phyloP scores from a whole-genome alignment of 2,888 invertebrate genomes.

The Phanerotoma sp. region DNA sequence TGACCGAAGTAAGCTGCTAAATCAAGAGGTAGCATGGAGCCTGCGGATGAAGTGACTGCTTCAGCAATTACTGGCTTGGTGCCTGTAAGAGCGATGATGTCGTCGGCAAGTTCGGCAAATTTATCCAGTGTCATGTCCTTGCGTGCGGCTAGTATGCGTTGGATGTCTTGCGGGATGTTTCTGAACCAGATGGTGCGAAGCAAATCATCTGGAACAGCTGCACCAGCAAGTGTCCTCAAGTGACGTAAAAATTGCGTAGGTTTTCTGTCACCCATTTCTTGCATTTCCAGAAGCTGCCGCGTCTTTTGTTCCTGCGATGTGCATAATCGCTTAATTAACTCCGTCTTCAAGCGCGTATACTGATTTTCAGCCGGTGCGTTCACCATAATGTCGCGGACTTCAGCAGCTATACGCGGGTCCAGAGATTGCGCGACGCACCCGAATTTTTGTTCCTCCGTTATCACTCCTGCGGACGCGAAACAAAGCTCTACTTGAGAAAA shows the following conservation, averaged over 20 bases:
- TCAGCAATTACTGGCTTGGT: too few species aligned
- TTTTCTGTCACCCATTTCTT: constrained; percentile 27
- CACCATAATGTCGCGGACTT: neutral
- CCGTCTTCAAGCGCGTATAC: neutral
- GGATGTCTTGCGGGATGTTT: neutral
- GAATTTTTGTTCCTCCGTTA: neutral
- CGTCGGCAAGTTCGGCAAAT: too few species aligned
- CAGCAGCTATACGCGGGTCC: neutral
- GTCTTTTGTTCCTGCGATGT: constrained; percentile 1
- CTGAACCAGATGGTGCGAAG: constrained; percentile 16
- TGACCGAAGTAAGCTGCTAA: too few species aligned
- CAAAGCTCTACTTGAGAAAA: neutral
- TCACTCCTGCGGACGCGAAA: neutral
- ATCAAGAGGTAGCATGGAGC: too few species aligned
- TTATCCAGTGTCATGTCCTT: too few species aligned
- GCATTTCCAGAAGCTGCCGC: constrained; percentile 17
- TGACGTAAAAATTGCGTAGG: constrained; percentile 30
- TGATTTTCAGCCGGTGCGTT: neutral
- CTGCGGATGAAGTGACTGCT: too few species aligned
- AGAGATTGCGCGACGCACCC: neutral
- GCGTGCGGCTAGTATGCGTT: too few species aligned
- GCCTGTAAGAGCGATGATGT: too few species aligned
- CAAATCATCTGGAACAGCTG: constrained; percentile 25
- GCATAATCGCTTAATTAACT: neutral
- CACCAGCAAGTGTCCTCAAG: constrained; percentile 25